phyloP scores from a whole-genome alignment of 2,888 invertebrate genomes.

The Caenorhabditis drosophilae region DNA sequence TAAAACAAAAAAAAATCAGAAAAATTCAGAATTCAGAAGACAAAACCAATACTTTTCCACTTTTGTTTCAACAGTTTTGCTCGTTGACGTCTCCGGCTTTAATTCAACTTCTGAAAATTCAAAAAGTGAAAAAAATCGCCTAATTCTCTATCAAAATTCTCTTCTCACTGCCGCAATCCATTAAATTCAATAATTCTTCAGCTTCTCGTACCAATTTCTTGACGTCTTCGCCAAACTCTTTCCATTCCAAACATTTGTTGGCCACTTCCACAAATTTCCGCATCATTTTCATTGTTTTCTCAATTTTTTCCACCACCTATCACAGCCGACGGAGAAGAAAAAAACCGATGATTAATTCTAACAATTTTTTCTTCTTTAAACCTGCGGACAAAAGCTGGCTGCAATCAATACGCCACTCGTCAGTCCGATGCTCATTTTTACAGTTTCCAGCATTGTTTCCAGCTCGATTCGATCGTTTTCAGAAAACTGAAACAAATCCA shows the following conservation, averaged over 20 bases:
- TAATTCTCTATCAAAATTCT: no score
- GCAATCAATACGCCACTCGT: conserved; percentile 7
- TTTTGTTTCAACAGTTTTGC: background rate
- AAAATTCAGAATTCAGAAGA: no score
- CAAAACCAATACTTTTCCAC: conserved; percentile 1
- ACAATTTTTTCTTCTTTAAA: no score
- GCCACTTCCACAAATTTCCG: background rate
- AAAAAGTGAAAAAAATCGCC: no score
- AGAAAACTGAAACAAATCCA: conserved; percentile 20
- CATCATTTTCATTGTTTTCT: conserved; percentile 12
- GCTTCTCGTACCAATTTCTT: background rate
- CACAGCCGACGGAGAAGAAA: no score
- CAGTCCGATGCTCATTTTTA: conserved; percentile 21
- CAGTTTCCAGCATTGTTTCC: conserved; percentile 12
- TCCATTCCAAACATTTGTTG: background rate
- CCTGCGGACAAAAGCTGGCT: background rate
- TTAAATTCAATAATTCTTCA: background rate
- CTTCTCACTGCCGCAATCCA: background rate
- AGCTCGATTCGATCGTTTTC: conserved; percentile 11
- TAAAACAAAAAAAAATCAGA: no score
- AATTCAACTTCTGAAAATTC: no score
- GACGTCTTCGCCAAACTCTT: background rate
- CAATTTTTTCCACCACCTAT: conserved; percentile 17
- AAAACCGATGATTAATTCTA: no score
- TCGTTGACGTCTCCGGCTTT: background rate